Evolutionary conservation across 2,797 vertebrate species (phyloP), one percentile per base, ranked within the genome.

Genomic region (Falco biarmicus): DNA sequence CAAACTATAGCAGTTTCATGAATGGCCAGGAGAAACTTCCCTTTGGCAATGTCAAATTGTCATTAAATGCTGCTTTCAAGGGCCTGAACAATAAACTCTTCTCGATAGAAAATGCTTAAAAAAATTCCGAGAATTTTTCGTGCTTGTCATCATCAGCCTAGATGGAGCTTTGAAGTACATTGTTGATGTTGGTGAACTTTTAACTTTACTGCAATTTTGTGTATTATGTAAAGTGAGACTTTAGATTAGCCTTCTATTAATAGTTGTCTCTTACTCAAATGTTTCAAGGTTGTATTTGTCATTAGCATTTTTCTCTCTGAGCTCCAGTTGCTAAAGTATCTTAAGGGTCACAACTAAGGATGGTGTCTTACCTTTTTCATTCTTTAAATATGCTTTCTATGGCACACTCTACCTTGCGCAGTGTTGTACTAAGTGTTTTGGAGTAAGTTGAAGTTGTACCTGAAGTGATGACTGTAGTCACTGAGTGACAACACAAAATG

Each of bases 271-370:
- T 83, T 92, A 74, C 21, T 78, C 37, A 74, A 17, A 2, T 34
- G 14, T 89, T 93, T 80, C 90, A 93, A 85, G 78, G 78, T 78
- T 94, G n/a, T 61, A 22, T 71, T 80, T 93, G 13, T 50, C 80
- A 68, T 48, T 66, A 92, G 17, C 76, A 45, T 93, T 96, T 90
- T 95, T 78, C 78, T 78, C 22, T 47, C 53, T 87, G 56, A 77
- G 64, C 48, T 87, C 15, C 19, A 25, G 24, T 77, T 87, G 56
- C 53, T 91, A 0, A 84, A 66, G 15, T 66, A 31, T n/a, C 60
- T 56, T n/a, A 39, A 70, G 56, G 32, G 48, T 85, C 57, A 43
- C 10, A 25, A 5, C 59, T 61, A 76, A 2, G 2, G 71, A 70
- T 77, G 53, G 18, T 66, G 2, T 39, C 14, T 74, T 57, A 74